These are phyloP conservation scores for Microtus oregoni DNA, from an alignment of 2,113 vertebrate species.

Conservation along the genomic window DNA sequence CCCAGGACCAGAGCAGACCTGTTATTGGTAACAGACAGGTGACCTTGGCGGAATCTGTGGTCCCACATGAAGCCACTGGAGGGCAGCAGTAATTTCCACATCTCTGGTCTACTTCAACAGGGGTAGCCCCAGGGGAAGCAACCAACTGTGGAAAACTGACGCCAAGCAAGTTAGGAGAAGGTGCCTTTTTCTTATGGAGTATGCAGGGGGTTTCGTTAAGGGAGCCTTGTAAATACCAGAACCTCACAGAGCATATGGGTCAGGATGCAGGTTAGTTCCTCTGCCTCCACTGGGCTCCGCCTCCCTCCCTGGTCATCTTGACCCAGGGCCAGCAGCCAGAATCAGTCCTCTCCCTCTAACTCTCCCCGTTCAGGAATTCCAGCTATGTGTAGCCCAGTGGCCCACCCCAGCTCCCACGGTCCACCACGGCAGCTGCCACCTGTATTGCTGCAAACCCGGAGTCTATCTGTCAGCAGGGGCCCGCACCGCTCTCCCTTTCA, in stretches of 20 bases:
- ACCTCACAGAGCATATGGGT: not conserved
- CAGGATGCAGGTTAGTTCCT: not conserved
- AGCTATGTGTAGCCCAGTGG: not conserved
- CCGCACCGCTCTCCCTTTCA: not conserved
- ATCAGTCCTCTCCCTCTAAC: not conserved
- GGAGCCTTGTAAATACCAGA: not conserved
- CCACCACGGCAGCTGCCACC: not conserved
- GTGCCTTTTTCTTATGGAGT: not conserved
- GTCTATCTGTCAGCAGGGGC: not conserved
- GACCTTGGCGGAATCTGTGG: not conserved
- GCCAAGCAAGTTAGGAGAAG: not conserved
- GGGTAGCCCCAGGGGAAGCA: not conserved
- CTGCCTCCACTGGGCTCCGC: not conserved
- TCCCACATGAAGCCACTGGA: not conserved
- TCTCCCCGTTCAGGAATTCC: conserved; percentile 44
- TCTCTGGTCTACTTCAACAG: not conserved
- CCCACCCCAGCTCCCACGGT: not conserved
- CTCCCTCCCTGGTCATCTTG: not conserved
- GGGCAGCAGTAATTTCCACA: conserved; percentile 56
- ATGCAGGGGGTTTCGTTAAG: not conserved
- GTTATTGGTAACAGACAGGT: not conserved
- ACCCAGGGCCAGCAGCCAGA: not conserved
- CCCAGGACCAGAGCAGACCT: not conserved
- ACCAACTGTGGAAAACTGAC: not conserved
- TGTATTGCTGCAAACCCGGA: not conserved